Base-by-base conservation (phyloP, 2,888 invertebrate species). In the Peribatodes rhomboidaria region DNA sequence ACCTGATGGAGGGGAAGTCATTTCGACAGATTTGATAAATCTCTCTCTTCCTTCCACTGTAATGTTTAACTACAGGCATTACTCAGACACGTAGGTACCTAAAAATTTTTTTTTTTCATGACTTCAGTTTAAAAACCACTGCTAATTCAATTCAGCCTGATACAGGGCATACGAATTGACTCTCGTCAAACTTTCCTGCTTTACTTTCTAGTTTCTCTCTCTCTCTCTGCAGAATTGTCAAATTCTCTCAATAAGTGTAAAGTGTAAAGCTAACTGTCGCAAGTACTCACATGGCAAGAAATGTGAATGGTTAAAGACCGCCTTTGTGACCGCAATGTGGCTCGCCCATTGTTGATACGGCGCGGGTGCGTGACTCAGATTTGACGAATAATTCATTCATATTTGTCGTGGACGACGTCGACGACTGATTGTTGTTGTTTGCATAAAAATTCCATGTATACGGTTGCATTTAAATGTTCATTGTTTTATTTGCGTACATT, bases 371-470 rank as follows among this genome's bases (percentile, higher is more conserved):
- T 73, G 73, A 73, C 55, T 73, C 73, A 72, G 68, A 65, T 67
- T 62, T 68, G 57, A 52, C 65, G 37, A 69, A 70, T 73, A 68
- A 70, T 67, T 69, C 68, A 73, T 73, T 69, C 68, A 73, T 68
- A 67, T 62, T 50, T 9, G 60, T 68, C 61, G 62, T 57, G 54
- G 52, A 53, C 46, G 58, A 41, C 42, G 60, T 27, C 60, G 49
- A 37, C 55, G 63, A 50, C 67, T 62, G 65, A 63, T 64, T 69
- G 62, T 69, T 61, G 60, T 67, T 67, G 59, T 66, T 52, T 60
- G 54, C 54, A 56, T 66, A 31, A 52, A 68, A 53, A 46, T 65
- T 65, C 54, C n/a, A 22, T 47, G n/a, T 46, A 52, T n/a, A 60
- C 14, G 11, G 14, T 47, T 61, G 20, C 42, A 44, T 42, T 52